Evolutionary conservation across 2,888 invertebrate species (phyloP).

Genomic region (Hetaerina titia): DNA sequence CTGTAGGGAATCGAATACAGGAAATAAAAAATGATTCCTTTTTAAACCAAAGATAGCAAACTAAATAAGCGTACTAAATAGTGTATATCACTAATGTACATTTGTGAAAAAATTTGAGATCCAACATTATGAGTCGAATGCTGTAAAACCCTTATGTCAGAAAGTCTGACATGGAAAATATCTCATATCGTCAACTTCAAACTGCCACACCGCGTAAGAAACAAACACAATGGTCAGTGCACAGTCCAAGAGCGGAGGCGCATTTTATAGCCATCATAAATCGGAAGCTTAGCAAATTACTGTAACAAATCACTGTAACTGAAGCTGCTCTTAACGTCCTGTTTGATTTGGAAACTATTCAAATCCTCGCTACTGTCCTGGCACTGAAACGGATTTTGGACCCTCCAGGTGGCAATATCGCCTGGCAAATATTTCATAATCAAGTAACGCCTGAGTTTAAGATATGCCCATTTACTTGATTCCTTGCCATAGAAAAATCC

Average conservation of each 20-base stretch:
- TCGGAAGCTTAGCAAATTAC: constrained; percentile 57
- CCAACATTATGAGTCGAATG: too few species aligned
- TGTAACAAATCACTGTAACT: constrained; percentile 36
- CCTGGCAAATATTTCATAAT: not conserved
- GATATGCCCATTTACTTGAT: not conserved
- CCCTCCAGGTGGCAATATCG: not conserved
- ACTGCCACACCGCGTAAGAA: not conserved
- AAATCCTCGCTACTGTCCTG: constrained; percentile 30
- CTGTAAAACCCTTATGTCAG: too few species aligned
- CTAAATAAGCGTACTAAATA: too few species aligned
- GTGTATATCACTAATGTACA: too few species aligned
- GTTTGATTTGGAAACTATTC: constrained; percentile 58
- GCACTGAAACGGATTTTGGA: not conserved
- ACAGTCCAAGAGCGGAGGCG: constrained; percentile 28
- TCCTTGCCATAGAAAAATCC: not conserved
- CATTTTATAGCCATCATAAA: constrained; percentile 57
- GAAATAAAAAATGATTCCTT: too few species aligned
- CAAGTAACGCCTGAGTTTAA: not conserved
- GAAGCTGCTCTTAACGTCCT: constrained; percentile 44
- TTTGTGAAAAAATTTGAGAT: too few species aligned
- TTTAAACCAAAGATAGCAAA: too few species aligned
- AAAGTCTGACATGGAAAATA: not conserved
- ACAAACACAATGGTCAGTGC: constrained; percentile 19
- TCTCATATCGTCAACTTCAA: not conserved
- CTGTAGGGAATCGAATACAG: too few species aligned